These are phyloP conservation scores for Agelas oroides DNA, from an alignment of 37 sponge, comb jelly and placozoan genomes.

Conservation along the genomic window DNA sequence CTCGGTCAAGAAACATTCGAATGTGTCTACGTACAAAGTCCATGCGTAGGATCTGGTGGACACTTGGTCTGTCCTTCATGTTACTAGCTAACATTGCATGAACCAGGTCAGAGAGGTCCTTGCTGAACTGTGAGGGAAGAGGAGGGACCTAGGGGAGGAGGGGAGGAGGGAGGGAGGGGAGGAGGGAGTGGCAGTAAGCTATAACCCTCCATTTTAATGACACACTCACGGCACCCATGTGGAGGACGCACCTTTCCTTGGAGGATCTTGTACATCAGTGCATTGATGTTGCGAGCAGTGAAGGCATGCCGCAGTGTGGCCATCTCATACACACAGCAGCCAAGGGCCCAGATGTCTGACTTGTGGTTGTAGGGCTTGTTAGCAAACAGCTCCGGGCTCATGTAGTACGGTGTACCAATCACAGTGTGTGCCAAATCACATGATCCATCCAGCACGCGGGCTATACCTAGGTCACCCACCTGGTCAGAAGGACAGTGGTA, in stretches of 20 bases:
- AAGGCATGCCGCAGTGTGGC: constrained; percentile 92
- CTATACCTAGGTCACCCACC: constrained; percentile 98
- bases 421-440: constrained; percentile 93
- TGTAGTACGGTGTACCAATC: constrained; percentile 98
- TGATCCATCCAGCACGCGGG: constrained; percentile 90
- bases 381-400: constrained; percentile 97
- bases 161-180: no score
- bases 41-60: constrained; percentile 70
- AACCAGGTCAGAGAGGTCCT: constrained; percentile 72
- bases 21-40: constrained; percentile 79
- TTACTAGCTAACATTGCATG: constrained; percentile 73
- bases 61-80: constrained; percentile 75
- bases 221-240: no score
- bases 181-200: no score
- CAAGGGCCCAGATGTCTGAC: constrained; percentile 87
- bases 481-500: not conserved
- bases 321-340: constrained; percentile 98
- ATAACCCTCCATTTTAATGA: no score
- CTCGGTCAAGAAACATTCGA: constrained; percentile 75
- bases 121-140: constrained; percentile 76
- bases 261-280: constrained; percentile 84
- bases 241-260: constrained; percentile 72
- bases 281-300: constrained; percentile 84
- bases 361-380: constrained; percentile 94
- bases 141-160: constrained; percentile 49